These are phyloP conservation scores for Cryptophagus acutangulus DNA, from an alignment of 2,888 invertebrate species.

Conservation along the genomic window DNA sequence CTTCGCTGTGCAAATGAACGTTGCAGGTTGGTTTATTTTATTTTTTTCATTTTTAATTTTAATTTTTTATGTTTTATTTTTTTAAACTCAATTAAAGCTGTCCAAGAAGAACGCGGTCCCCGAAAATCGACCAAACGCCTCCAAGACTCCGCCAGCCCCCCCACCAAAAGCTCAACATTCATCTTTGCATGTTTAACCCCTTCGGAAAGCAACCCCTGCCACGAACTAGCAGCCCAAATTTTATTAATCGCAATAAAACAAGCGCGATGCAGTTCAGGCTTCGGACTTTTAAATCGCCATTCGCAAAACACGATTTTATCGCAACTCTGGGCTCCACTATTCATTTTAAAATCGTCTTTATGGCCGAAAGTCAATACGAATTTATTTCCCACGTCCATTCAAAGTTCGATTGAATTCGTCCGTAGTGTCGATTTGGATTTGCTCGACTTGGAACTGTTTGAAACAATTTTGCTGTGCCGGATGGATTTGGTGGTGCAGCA, in stretches of 20 bases:
- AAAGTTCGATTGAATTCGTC: constrained; percentile 28
- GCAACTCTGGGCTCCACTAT: constrained; percentile 56
- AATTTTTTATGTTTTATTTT: not conserved
- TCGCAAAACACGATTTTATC: constrained; percentile 57
- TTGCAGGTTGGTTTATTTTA: constrained; percentile 53
- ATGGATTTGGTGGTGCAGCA: constrained; percentile 37
- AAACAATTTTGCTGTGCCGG: constrained; percentile 41
- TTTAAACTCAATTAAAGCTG: constrained; percentile 57
- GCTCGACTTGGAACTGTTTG: constrained; percentile 37
- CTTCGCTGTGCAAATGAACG: constrained; percentile 72
- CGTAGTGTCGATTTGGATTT: constrained; percentile 32
- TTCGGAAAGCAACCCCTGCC: constrained; percentile 38
- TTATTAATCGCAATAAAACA: constrained; percentile 55
- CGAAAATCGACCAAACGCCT: constrained; percentile 49
- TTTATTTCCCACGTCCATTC: constrained; percentile 37
- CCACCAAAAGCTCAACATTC: constrained; percentile 14
- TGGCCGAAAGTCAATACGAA: constrained; percentile 50
- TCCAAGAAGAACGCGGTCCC: constrained; percentile 81
- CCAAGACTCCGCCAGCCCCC: not conserved
- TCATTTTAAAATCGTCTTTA: constrained; percentile 54
- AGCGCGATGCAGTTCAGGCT: constrained; percentile 53
- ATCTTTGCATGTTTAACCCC: constrained; percentile 8
- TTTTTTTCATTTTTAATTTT: constrained; percentile 1
- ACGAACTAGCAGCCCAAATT: constrained; percentile 58
- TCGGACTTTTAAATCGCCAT: constrained; percentile 47